These are phyloP conservation scores for Cheilosia variabilis DNA, from an alignment of 2,888 invertebrate species.

Conservation along the genomic window DNA sequence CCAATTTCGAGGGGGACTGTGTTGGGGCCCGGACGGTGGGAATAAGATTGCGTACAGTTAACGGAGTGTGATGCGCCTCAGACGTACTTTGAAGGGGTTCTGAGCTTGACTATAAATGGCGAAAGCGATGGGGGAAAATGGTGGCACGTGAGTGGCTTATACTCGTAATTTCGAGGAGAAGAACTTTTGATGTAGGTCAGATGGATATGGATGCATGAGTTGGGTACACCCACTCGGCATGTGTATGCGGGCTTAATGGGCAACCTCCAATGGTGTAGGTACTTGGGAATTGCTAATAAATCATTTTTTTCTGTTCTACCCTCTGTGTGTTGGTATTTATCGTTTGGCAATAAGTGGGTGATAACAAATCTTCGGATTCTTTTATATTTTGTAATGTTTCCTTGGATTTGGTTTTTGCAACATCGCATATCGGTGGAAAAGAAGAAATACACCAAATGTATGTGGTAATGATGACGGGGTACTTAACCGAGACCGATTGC, in stretches of 20 bases:
- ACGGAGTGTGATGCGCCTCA: conserved; percentile 64
- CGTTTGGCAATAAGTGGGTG: conserved; percentile 69
- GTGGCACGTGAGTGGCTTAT: conserved; percentile 70
- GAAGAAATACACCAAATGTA: too few relatives aligned
- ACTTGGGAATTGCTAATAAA: conserved; percentile 59
- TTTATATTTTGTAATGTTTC: background rate
- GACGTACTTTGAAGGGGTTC: conserved; percentile 52
- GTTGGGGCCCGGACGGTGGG: background rate
- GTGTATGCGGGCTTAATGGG: conserved; percentile 25
- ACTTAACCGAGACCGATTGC: too few relatives aligned
- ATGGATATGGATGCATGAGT: conserved; percentile 13
- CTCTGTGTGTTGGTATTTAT: conserved; percentile 38
- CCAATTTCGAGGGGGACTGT: conserved; percentile 32
- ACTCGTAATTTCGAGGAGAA: conserved; percentile 36
- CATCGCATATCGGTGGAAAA: background rate
- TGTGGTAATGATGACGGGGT: too few relatives aligned
- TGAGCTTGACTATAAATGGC: background rate
- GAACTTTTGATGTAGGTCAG: conserved; percentile 69
- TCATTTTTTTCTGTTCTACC: conserved; percentile 46
- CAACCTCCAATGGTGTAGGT: conserved; percentile 14
- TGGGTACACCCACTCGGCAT: background rate
- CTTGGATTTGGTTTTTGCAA: background rate
- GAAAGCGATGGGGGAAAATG: background rate
- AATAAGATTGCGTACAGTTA: conserved; percentile 51
- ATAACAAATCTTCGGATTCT: conserved; percentile 52